These are phyloP conservation scores for Danio aesculapii DNA, from an alignment of 2,797 vertebrate genomes.

Conservation along the genomic window DNA sequence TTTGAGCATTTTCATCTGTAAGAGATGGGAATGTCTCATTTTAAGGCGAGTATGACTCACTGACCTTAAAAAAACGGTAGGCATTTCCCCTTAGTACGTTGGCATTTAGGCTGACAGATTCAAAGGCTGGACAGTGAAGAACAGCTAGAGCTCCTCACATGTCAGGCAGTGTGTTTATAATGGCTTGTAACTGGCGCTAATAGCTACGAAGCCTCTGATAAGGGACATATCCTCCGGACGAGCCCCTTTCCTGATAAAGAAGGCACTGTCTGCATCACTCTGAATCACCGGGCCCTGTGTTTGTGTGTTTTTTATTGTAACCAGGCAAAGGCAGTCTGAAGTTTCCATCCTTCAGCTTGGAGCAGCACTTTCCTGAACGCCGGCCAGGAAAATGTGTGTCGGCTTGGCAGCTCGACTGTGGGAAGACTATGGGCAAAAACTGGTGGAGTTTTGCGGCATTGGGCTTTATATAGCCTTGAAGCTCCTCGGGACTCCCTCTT, in stretches of 20 bases:
- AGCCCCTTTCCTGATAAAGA: constrained; percentile 65
- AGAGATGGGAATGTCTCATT: constrained; percentile 59
- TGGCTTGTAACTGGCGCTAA: constrained; percentile 57
- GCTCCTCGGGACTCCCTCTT: constrained; percentile 80
- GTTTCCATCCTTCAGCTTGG: constrained; percentile 89
- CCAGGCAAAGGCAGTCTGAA: constrained; percentile 91
- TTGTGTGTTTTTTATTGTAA: constrained; percentile 93
- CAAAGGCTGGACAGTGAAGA: not conserved
- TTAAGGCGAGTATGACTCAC: constrained; percentile 60
- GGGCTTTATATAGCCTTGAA: constrained; percentile 78
- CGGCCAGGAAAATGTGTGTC: constrained; percentile 97
- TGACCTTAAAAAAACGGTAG: constrained; percentile 9
- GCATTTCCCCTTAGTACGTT: constrained; percentile 29
- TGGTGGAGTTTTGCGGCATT: constrained; percentile 75
- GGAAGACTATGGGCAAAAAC: constrained; percentile 85
- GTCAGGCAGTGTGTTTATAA: constrained; percentile 31
- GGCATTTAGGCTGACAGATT: not conserved
- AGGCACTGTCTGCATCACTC: constrained; percentile 71
- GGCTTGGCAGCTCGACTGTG: constrained; percentile 89
- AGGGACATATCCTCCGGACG: constrained; percentile 62
- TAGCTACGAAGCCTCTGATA: constrained; percentile 52
- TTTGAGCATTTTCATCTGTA: not conserved
- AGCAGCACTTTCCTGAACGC: constrained; percentile 96
- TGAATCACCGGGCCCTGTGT: constrained; percentile 79
- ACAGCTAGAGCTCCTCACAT: not conserved